These are phyloP conservation scores for Collichthys lucidus DNA, from an alignment of 2,113 vertebrate species.

Conservation along the genomic window DNA sequence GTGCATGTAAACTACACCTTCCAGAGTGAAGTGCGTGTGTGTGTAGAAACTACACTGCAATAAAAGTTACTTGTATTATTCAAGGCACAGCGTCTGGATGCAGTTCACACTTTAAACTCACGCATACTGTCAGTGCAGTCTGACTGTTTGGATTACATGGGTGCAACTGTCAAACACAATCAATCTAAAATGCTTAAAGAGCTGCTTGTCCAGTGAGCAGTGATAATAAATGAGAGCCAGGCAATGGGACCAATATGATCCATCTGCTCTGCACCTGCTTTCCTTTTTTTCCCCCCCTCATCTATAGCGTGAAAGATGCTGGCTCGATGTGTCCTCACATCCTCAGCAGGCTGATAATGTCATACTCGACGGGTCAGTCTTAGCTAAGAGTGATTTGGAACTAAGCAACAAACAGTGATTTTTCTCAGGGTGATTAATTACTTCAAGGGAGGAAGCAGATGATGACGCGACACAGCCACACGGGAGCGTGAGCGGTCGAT, in stretches of 20 bases:
- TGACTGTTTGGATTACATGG: conserved; percentile 57
- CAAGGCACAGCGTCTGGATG: neutral
- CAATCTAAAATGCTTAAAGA: conserved; percentile 40
- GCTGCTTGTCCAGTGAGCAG: conserved; percentile 29
- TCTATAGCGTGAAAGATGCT: conserved; percentile 25
- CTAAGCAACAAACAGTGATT: neutral
- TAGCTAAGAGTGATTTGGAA: neutral
- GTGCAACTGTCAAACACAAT: conserved; percentile 68
- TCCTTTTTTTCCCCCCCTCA: neutral
- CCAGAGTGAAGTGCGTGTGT: neutral
- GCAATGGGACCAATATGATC: conserved; percentile 40
- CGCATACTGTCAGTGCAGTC: conserved; percentile 25
- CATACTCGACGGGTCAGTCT: neutral
- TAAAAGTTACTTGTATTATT: conserved; percentile 3
- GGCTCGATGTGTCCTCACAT: neutral
- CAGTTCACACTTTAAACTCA: conserved; percentile 37
- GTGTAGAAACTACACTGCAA: neutral
- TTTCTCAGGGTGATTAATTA: conserved; percentile 20
- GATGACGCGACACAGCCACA: conserved; percentile 47
- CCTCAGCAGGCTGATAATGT: neutral
- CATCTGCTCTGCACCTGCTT: conserved; percentile 66
- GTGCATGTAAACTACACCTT: conserved; percentile 1
- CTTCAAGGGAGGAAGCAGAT: conserved; percentile 10
- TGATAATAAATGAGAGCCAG: conserved; percentile 62
- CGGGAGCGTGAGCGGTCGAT: conserved; percentile 54